These are phyloP conservation scores for Amphipyra berbera DNA, from an alignment of 2,888 invertebrate species.

Conservation along the genomic window DNA sequence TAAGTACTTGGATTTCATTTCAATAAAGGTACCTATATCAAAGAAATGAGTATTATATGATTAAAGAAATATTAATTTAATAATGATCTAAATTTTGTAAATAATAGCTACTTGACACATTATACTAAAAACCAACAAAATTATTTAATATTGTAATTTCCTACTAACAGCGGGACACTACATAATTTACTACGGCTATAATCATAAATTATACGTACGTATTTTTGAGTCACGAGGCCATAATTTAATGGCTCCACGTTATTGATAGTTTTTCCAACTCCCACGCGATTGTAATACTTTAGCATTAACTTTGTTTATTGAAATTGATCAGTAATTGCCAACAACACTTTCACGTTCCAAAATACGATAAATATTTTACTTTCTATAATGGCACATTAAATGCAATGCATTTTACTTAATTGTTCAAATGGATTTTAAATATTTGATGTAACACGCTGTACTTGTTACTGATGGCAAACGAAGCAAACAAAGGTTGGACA, in stretches of 20 bases:
- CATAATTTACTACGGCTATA: conserved; percentile 61
- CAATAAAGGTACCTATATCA: conserved; percentile 1
- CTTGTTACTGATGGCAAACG: neutral
- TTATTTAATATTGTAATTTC: conserved; percentile 41
- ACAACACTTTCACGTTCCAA: conserved; percentile 62
- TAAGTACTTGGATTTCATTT: conserved; percentile 3
- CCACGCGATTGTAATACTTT: conserved; percentile 66
- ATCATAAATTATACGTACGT: conserved; percentile 60
- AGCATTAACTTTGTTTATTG: conserved; percentile 57
- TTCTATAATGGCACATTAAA: conserved; percentile 59
- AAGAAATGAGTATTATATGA: neutral
- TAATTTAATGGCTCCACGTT: conserved; percentile 62
- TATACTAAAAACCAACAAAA: conserved; percentile 32
- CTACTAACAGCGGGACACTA: conserved; percentile 56
- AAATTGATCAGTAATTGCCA: conserved; percentile 47
- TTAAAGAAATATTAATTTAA: conserved; percentile 7
- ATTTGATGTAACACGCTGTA: conserved; percentile 21
- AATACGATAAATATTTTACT: conserved; percentile 55
- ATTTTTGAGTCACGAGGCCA: conserved; percentile 64
- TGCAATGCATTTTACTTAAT: conserved; percentile 45
- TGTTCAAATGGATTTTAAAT: conserved; percentile 33
- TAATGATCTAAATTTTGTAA: conserved; percentile 17
- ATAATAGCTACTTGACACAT: conserved; percentile 20
- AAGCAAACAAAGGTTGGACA: conserved; percentile 1
- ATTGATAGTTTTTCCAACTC: conserved; percentile 60